Percentiles rank a stretch among this genome's conserved stretches.
These are phyloP conservation scores for Aegotheles bennettii DNA, from an alignment of 2,113 vertebrate species.

Conservation along the genomic window DNA sequence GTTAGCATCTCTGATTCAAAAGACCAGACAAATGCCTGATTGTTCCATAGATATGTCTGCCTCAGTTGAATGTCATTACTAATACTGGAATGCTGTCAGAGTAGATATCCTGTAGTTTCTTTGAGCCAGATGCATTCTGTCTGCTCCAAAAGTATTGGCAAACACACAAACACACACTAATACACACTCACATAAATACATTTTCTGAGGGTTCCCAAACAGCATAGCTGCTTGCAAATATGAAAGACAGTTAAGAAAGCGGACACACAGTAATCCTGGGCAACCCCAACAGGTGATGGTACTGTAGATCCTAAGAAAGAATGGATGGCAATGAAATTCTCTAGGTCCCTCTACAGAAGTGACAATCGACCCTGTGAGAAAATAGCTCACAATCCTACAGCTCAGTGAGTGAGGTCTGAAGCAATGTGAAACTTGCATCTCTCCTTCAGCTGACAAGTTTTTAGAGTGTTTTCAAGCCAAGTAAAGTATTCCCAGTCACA, in stretches of 20 bases:
- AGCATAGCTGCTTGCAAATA: background rate
- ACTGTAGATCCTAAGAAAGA: background rate
- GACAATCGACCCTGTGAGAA: background rate
- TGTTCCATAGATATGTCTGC: constrained; percentile 38
- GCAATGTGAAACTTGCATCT: background rate
- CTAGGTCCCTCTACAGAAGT: background rate
- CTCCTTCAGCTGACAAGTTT: background rate
- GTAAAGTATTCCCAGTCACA: background rate
- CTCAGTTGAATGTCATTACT: constrained; percentile 34
- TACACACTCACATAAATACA: background rate
- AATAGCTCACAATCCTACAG: background rate
- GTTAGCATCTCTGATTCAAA: constrained; percentile 15
- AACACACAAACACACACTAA: background rate
- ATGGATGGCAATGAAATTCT: background rate
- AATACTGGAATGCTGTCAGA: constrained; percentile 44
- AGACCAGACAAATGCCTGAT: constrained; percentile 34
- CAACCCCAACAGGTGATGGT: background rate
- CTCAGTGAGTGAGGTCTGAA: background rate
- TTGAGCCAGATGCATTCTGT: constrained; percentile 31
- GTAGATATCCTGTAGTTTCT: constrained; percentile 28
- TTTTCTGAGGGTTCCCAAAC: background rate
- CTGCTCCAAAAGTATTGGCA: constrained; percentile 24
- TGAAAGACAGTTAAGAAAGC: background rate
- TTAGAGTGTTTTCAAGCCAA: background rate
- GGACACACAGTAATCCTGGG: background rate